Evolutionary conservation across 2,797 vertebrate species (phyloP).

Genomic region (Sebastes steindachneri): DNA sequence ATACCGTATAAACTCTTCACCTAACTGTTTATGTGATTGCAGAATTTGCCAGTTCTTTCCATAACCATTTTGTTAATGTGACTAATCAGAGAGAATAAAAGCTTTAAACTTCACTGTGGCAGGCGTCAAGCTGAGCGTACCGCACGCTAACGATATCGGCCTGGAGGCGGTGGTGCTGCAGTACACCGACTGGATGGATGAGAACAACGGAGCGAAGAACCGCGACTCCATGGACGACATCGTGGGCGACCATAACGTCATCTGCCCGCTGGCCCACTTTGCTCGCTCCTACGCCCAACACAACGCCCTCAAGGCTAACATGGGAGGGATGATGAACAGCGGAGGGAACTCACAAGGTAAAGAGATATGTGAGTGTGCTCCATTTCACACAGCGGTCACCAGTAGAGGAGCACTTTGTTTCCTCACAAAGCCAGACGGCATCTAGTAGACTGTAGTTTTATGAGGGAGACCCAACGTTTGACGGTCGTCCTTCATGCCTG

Average conservation of each 20-base stretch:
- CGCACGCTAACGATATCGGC: slow-evolving; percentile 91
- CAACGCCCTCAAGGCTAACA: slow-evolving; percentile 71
- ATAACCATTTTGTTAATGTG: neutral
- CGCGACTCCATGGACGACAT: slow-evolving; percentile 92
- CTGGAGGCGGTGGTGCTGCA: slow-evolving; percentile 93
- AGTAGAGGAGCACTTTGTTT: neutral
- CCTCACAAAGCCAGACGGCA: neutral
- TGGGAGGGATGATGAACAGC: slow-evolving; percentile 66
- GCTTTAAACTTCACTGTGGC: neutral
- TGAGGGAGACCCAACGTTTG: neutral
- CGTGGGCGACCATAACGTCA: slow-evolving; percentile 94
- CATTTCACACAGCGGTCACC: neutral
- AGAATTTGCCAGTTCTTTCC: neutral
- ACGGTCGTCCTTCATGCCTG: neutral
- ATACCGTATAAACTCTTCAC: neutral
- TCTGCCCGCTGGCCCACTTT: slow-evolving; percentile 90
- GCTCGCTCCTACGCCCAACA: slow-evolving; percentile 85
- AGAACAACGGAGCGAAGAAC: slow-evolving; percentile 89
- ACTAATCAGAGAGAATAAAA: neutral
- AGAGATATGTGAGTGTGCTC: neutral
- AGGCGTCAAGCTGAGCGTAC: slow-evolving; percentile 90
- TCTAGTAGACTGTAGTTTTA: too few relatives aligned
- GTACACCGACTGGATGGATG: slow-evolving; percentile 94
- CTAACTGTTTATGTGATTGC: neutral
- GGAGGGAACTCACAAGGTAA: slow-evolving; percentile 77